Percentiles rank a stretch among this genome's conserved stretches.
phyloP scores from a whole-genome alignment of 2,888 invertebrate genomes.

The Drosophila ezoana region DNA sequence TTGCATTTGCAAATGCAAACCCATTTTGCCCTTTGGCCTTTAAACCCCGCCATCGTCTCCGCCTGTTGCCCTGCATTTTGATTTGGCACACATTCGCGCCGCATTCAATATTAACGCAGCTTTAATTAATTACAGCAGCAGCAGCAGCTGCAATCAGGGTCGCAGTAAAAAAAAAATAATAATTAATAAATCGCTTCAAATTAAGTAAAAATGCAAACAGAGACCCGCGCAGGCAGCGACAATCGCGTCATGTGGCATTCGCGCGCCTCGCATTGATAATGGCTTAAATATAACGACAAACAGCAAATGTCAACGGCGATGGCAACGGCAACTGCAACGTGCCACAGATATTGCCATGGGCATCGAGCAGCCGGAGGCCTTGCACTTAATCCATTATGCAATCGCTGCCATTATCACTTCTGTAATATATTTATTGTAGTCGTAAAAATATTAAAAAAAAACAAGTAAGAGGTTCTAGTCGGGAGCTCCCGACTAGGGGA shows the following conservation, averaged over 20 bases:
- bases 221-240: slow-evolving; percentile 28
- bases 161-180: slow-evolving; percentile 26
- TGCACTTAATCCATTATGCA: slow-evolving; percentile 71
- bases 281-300: slow-evolving; percentile 66
- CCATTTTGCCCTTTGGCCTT: not conserved
- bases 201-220: slow-evolving; percentile 71
- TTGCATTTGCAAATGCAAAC: slow-evolving; percentile 38
- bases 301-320: slow-evolving; percentile 44
- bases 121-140: slow-evolving; percentile 54
- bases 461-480: no score
- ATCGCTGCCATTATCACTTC: slow-evolving; percentile 71
- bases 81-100: slow-evolving; percentile 27
- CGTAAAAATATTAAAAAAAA: slow-evolving; percentile 32
- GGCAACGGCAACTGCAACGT: slow-evolving; percentile 25
- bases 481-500: no score
- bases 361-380: slow-evolving; percentile 19
- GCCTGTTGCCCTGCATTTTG: slow-evolving; percentile 24
- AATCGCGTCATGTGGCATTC: slow-evolving; percentile 43
- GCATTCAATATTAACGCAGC: slow-evolving; percentile 35
- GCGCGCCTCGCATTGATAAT: slow-evolving; percentile 63
- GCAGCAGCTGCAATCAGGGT: slow-evolving; percentile 36
- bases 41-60: not conserved
- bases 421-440: slow-evolving; percentile 66
- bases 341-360: not conserved
- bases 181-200: slow-evolving; percentile 69